A percentile compares a stretch with the other conserved stretches of the same genome.
Conservation (phyloP, 2,888 invertebrate genomes). For the Argyresthia goedartella region DNA sequence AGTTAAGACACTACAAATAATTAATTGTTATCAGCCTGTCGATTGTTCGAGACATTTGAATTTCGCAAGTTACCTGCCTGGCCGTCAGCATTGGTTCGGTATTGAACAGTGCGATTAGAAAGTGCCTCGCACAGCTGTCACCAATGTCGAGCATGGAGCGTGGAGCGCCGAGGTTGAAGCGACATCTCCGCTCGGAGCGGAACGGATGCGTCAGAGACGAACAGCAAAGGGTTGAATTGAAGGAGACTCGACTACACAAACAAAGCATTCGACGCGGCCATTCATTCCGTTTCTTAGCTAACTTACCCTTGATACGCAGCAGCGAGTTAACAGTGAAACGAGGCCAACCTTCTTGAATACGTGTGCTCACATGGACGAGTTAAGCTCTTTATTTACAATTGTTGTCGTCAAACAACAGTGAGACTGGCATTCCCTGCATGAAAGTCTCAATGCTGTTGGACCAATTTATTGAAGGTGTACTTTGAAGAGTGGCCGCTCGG, state of each 20-base stretch:
- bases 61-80: constrained; percentile 56
- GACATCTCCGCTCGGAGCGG: constrained; percentile 30
- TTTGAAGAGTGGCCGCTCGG: background rate
- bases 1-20: constrained; percentile 30
- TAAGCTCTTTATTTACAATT: background rate
- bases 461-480: constrained; percentile 1
- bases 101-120: constrained; percentile 63
- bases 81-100: constrained; percentile 48
- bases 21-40: constrained; percentile 49
- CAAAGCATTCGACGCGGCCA: constrained; percentile 55
- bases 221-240: constrained; percentile 59
- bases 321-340: constrained; percentile 15
- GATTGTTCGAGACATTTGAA: constrained; percentile 47
- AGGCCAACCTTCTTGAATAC: constrained; percentile 1
- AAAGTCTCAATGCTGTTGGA: constrained; percentile 1
- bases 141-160: constrained; percentile 35
- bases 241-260: constrained; percentile 48
- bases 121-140: constrained; percentile 63
- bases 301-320: constrained; percentile 13
- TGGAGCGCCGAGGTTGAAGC: background rate
- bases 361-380: background rate
- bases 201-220: constrained; percentile 42
- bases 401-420: background rate
- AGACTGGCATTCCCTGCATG: background rate
- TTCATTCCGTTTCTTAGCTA: constrained; percentile 35